These are phyloP conservation scores for Phoebastria nigripes DNA, from an alignment of 2,797 vertebrate genomes.

Conservation along the genomic window DNA sequence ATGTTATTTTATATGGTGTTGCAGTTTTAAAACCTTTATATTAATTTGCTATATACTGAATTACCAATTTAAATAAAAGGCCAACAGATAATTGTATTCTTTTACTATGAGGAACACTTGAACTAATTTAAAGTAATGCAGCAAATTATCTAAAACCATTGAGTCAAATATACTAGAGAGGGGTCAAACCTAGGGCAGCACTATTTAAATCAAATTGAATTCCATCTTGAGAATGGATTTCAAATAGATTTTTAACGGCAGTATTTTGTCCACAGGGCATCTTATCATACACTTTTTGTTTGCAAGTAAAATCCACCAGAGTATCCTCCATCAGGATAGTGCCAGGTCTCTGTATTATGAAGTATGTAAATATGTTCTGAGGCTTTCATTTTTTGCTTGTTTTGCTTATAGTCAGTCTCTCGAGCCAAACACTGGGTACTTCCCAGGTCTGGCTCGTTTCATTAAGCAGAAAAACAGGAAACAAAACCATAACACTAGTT, in stretches of 20 bases:
- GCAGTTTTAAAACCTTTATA: not conserved
- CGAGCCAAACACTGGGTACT: not conserved
- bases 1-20: not conserved
- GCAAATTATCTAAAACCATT: constrained; percentile 53
- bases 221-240: constrained; percentile 20
- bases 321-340: not conserved
- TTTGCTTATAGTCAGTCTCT: not conserved
- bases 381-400: not conserved
- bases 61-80: constrained; percentile 32
- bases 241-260: constrained; percentile 51
- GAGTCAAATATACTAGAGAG: constrained; percentile 15
- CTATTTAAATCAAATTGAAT: constrained; percentile 48
- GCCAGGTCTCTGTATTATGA: not conserved
- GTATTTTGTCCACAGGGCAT: not conserved
- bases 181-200: constrained; percentile 28
- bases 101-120: not conserved
- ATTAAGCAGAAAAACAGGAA: not conserved
- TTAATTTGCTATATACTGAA: not conserved
- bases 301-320: not conserved
- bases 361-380: not conserved
- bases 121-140: constrained; percentile 42
- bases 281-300: not conserved
- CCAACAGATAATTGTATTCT: constrained; percentile 16
- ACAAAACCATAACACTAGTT: rapidly evolving
- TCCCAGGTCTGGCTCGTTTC: not conserved